A percentile compares a stretch with the other conserved stretches of the same genome.
These are phyloP conservation scores for Dendroctonus valens DNA, from an alignment of 1,140 invertebrate genomes.

Conservation along the genomic window DNA sequence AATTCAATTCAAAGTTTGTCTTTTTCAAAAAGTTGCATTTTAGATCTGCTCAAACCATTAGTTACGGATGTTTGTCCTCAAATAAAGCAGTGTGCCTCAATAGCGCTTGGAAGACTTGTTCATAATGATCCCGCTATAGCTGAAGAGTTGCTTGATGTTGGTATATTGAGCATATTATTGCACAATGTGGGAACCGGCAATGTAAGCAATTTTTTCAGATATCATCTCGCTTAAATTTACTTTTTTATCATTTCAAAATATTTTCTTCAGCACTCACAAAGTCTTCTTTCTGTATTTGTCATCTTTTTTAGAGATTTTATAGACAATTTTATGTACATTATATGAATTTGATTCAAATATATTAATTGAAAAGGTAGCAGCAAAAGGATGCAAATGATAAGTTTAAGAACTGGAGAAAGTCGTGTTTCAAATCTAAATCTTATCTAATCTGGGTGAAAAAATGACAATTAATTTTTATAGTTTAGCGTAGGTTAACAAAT, in stretches of 20 bases:
- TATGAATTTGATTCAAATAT: too few species aligned
- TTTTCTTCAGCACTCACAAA: too few species aligned
- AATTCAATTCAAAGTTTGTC: neutral
- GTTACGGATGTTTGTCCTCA: constrained; percentile 70
- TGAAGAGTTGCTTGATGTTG: constrained; percentile 53
- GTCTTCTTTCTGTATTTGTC: constrained; percentile 37
- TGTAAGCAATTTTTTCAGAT: constrained; percentile 50
- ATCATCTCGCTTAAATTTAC: neutral
- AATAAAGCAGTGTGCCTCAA: constrained; percentile 72
- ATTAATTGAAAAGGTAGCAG: too few species aligned
- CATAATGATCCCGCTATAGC: constrained; percentile 61
- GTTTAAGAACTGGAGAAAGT: too few species aligned
- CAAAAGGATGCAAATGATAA: too few species aligned
- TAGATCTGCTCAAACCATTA: constrained; percentile 66
- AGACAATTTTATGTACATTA: too few species aligned
- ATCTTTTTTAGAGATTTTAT: constrained; percentile 27
- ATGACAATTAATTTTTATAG: too few species aligned
- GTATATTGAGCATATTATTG: constrained; percentile 58
- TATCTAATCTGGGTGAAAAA: too few species aligned
- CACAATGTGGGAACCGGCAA: constrained; percentile 62
- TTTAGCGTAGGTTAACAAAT: too few species aligned
- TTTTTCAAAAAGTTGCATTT: constrained; percentile 11
- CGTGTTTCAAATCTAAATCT: too few species aligned
- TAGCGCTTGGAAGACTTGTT: constrained; percentile 69
- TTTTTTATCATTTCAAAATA: too few species aligned